phyloP scores from a whole-genome alignment of 1,140 invertebrate species.

The Eumaeus atala region DNA sequence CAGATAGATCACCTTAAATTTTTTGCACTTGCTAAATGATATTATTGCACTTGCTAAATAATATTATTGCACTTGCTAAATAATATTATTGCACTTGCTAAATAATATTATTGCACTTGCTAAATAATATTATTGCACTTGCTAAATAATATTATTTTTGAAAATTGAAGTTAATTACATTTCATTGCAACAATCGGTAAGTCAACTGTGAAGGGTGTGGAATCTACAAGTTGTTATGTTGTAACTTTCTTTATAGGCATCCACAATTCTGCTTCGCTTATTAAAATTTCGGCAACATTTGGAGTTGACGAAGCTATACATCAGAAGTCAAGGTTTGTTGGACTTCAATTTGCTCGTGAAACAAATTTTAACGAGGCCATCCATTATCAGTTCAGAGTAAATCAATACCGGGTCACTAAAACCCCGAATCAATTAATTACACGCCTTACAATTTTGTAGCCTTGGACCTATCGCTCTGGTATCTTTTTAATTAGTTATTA shows the following conservation, averaged over 20 bases:
- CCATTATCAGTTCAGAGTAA: slow-evolving; percentile 2
- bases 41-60: too few species aligned
- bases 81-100: too few species aligned
- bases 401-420: slow-evolving; percentile 9
- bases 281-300: slow-evolving; percentile 8
- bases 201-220: too few species aligned
- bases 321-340: neutral
- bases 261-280: neutral
- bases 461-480: neutral
- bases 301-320: slow-evolving; percentile 3
- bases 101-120: too few species aligned
- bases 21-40: too few species aligned
- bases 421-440: slow-evolving; percentile 8
- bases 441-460: slow-evolving; percentile 5
- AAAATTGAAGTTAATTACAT: too few species aligned
- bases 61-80: too few species aligned
- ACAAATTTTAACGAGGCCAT: slow-evolving; percentile 9
- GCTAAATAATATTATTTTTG: too few species aligned
- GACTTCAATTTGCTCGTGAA: slow-evolving; percentile 8
- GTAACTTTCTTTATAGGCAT: neutral
- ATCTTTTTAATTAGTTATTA: slow-evolving; percentile 8
- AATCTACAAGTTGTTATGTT: slow-evolving; percentile 6
- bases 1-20: too few species aligned
- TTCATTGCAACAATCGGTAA: too few species aligned
- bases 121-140: too few species aligned